Evolutionary conservation across 2,113 vertebrate genomes (phyloP), one percentile per base, ranked within the genome.

Genomic region (Agelaius tricolor): DNA sequence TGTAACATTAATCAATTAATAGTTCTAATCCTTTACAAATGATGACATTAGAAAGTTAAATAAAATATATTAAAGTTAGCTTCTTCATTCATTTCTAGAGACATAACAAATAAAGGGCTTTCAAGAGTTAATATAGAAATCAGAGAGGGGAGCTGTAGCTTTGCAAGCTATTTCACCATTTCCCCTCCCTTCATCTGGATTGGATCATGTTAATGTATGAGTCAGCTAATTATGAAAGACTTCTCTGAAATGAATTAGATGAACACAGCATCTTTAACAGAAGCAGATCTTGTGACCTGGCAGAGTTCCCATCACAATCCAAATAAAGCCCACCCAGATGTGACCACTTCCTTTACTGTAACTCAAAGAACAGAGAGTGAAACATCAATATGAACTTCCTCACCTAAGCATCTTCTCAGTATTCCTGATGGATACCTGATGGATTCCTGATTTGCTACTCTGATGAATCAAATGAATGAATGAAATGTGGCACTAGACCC

Each of bases 201-300:
- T 62, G 83, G 93, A 90, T 82, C 43, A 4, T 71, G 39, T 66
- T 93, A 67, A 59, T 68, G 28, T 92, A 37, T 94, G 96, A 97
- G 65, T 97, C 93, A 95, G 82, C 49, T 94, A 81, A 95, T 97
- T 97, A 96, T 96, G 96, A 90, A 97, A 90, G 93, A 96, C 33
- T 91, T 89, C 82, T 94, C 84, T 92, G 95, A 97, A 96, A 96
- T 77, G 26, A 96, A 96, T 96, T 95, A 95, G 90, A 93, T 85
- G 94, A 96, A 88, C 63, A 43, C 63, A 84, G 84, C 67, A 43
- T 87, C 87, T 96, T 91, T 94, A 90, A 94, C 43, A 94, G 89
- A 96, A 96, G 96, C 91, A 93, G 75, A 94, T 80, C 87, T 90
- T 90, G 67, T 94, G 95, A 95, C 58, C 75, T 93, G 87, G 82